Conservation (phyloP, 1,140 invertebrate genomes). For the Rhagoletis zephyria region DNA sequence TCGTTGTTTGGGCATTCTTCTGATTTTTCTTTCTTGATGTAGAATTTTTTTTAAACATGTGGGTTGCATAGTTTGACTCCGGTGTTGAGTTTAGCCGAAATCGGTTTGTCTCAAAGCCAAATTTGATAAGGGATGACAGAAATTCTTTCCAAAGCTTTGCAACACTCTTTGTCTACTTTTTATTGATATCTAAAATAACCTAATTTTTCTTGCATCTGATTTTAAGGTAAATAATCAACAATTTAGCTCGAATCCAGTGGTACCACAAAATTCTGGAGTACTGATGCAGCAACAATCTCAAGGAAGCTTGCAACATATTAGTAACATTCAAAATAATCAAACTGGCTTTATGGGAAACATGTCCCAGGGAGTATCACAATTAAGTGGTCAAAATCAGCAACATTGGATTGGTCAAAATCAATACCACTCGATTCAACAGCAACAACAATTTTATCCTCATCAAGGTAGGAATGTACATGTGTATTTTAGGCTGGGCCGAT, state of each 20-base stretch:
- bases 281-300: conserved; percentile 65
- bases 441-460: conserved; percentile 64
- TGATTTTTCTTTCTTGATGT: no score
- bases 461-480: conserved; percentile 53
- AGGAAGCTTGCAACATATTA: conserved; percentile 68
- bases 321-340: conserved; percentile 66
- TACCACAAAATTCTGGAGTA: conserved; percentile 62
- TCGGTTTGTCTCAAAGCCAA: no score
- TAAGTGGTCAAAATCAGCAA: conserved; percentile 53
- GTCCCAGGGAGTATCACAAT: conserved; percentile 56
- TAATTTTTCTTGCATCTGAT: not conserved
- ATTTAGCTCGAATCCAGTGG: conserved; percentile 68
- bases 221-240: conserved; percentile 69
- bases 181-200: no score
- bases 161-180: no score
- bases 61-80: no score
- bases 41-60: no score
- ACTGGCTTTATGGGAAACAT: conserved; percentile 69
- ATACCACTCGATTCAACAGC: conserved; percentile 62
- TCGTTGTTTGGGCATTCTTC: no score
- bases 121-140: no score
- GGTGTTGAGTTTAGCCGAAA: no score
- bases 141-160: no score
- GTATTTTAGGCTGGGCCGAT: no score
- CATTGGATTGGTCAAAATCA: conserved; percentile 61